These are phyloP conservation scores for Parambassis ranga DNA, from an alignment of 2,797 vertebrate genomes.

Conservation along the genomic window DNA sequence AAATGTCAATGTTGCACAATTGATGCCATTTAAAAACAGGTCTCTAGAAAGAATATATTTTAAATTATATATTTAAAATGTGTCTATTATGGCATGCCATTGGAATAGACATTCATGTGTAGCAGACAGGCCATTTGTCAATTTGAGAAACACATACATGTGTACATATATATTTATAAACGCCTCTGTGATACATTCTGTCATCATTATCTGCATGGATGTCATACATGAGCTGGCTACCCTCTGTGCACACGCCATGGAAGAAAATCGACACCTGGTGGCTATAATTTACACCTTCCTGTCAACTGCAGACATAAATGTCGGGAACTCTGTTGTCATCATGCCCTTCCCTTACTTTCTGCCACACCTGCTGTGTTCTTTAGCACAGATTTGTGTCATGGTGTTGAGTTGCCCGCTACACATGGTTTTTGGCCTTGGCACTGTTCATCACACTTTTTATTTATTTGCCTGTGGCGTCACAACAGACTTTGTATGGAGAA, in stretches of 20 bases:
- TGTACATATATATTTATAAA: background rate
- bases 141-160: background rate
- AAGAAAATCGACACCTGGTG: slow-evolving; percentile 21
- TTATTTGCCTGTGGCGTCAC: too few species aligned
- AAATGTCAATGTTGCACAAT: too few species aligned
- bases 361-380: slow-evolving; percentile 2
- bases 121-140: too few species aligned
- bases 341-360: slow-evolving; percentile 13
- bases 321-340: slow-evolving; percentile 33
- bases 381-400: slow-evolving; percentile 1
- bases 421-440: slow-evolving; percentile 1
- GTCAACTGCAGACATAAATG: slow-evolving; percentile 37
- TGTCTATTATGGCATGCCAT: slow-evolving; percentile 37
- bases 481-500: too few species aligned
- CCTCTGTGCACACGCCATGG: background rate
- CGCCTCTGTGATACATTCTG: background rate
- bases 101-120: slow-evolving; percentile 24
- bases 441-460: background rate
- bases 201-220: background rate
- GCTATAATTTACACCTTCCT: slow-evolving; percentile 59
- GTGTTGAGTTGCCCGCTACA: slow-evolving; percentile 11
- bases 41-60: too few species aligned
- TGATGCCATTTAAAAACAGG: too few species aligned
- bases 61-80: slow-evolving; percentile 42
- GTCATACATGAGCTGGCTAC: slow-evolving; percentile 1